Evolutionary conservation across 2,888 invertebrate species (phyloP).

Genomic region (Bimastos eiseni): DNA sequence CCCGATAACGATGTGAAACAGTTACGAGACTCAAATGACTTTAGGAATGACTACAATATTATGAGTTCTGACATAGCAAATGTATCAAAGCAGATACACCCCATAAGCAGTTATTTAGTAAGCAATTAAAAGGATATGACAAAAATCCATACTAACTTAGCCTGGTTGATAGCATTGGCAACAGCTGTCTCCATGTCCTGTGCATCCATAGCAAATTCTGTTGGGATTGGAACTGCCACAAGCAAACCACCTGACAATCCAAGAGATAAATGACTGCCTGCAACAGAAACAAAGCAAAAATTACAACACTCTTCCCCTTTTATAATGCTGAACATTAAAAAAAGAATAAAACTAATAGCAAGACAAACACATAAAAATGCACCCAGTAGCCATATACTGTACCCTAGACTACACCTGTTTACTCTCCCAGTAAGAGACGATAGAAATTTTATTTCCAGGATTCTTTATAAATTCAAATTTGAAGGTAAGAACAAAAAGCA

Average conservation of each 20-base stretch:
- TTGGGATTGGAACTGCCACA: constrained; percentile 87
- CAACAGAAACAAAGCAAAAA: constrained; percentile 33
- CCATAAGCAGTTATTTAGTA: not conserved
- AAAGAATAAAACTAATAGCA: not conserved
- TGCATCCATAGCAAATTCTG: constrained; percentile 64
- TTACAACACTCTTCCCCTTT: not conserved
- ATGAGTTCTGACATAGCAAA: not conserved
- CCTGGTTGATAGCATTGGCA: constrained; percentile 58
- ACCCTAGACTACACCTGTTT: too few species aligned
- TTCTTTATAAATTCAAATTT: too few species aligned
- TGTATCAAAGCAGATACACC: constrained; percentile 18
- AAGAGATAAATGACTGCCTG: constrained; percentile 51
- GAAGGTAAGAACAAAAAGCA: too few species aligned
- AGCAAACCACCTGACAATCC: constrained; percentile 68
- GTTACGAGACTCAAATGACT: not conserved
- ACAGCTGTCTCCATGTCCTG: constrained; percentile 74
- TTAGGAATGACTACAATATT: not conserved
- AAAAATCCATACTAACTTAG: constrained; percentile 44
- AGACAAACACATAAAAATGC: not conserved
- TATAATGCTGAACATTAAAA: not conserved
- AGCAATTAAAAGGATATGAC: not conserved
- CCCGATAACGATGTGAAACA: not conserved
- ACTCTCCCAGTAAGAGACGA: too few species aligned
- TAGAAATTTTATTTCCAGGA: too few species aligned
- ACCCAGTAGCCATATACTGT: too few species aligned